Base-by-base conservation (phyloP, 2,888 invertebrate species). In the Rhingia campestris region DNA sequence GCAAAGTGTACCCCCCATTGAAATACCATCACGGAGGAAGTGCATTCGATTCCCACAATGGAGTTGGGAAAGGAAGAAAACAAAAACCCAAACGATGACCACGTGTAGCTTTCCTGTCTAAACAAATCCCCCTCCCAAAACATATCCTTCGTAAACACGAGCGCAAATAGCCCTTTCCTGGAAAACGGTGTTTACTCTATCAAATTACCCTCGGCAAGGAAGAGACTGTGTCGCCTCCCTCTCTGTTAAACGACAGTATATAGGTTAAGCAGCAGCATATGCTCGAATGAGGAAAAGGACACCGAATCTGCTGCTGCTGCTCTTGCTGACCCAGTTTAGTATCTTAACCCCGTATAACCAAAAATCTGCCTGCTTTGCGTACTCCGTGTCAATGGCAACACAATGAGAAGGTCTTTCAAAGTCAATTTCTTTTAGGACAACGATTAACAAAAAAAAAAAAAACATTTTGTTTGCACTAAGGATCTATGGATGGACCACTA, bases 361-460 rank as follows among this genome's bases (percentile, higher is more conserved):
- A 22, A 61, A 59, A 56, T 56, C 67, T 64, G 41, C 64, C 67
- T 58, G 14, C 56, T 56, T 51, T 82, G 82, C 73, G 79, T 73
- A 79, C 74, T 84, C 59, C 70, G 70, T 84, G 84, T 80, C 84
- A 84, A 84, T 84, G 80, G 70, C 84, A 80, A 61, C 80, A 80
- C 84, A 84, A 84, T 70, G 64, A 45, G 66, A 49, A 75, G 70
- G 59, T 74, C 70, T 80, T 70, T 84, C 80, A 84, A 84, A 84
- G 84, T 84, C 84, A 84, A 80, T 66, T 80, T 75, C 49, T 63
- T 82, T 74, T 64, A 64, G 80, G 74, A 58, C 67, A 61, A 37
- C 43, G 63, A 69, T 73, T 79, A 41, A 53, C 2, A 39, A 59
- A 33, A 56, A 30, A 54, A 67, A 54, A 41, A 66, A 54, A 63